phyloP scores from a whole-genome alignment of 2,113 vertebrate species.

The Pseudorectes ferrugineus region DNA sequence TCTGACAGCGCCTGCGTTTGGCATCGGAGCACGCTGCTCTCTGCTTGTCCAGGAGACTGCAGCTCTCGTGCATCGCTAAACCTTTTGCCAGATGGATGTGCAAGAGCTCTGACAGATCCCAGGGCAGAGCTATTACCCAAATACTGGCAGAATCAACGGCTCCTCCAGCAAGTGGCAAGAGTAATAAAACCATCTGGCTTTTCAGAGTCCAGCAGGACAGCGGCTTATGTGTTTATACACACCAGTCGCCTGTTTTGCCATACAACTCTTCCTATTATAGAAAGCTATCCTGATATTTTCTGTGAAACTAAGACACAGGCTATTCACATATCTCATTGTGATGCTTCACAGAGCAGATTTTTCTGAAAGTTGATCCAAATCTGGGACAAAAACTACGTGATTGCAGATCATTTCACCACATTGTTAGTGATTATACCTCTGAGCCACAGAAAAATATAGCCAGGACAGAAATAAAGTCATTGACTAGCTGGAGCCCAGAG shows the following conservation, averaged over 20 bases:
- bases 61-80: neutral
- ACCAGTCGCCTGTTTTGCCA: neutral
- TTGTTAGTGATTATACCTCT: neutral
- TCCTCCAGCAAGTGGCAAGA: neutral
- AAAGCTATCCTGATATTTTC: neutral
- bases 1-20: neutral
- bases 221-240: neutral
- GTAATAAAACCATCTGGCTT: constrained; percentile 21
- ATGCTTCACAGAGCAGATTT: neutral
- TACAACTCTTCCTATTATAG: neutral
- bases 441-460: neutral
- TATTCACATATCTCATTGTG: neutral
- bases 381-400: neutral
- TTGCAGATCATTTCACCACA: neutral
- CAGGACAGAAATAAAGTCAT: neutral
- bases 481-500: neutral
- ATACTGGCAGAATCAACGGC: neutral
- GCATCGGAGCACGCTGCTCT: neutral
- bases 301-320: neutral
- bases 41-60: neutral
- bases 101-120: neutral
- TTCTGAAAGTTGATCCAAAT: neutral
- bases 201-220: neutral
- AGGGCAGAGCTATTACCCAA: constrained; percentile 15
- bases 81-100: constrained; percentile 13